Base-by-base conservation (phyloP, 2,888 invertebrate species). In the Crepidodera aurea region DNA sequence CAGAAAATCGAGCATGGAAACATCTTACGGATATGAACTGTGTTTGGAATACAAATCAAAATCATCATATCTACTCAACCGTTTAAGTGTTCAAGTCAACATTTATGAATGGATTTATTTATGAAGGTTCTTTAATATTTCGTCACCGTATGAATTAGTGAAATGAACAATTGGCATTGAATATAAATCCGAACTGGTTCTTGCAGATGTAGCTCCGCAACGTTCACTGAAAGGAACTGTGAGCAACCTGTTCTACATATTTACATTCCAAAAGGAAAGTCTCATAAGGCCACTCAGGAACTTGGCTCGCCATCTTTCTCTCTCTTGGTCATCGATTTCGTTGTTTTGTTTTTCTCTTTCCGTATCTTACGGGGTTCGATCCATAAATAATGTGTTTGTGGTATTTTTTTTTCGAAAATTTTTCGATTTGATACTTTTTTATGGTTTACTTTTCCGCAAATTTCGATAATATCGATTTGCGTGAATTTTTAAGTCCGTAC, bases 171-270 rank as follows among this genome's bases (percentile, higher is more conserved):
- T 66, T 61, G 66, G 62, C 56, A 50, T 60, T 59, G 63, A 65
- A 63, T 60, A 65, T 62, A 63, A 40, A 42, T 48, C 46, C 16
- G 42, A 65, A 69, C 69, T 69, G 68, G 69, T 68, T 69, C 66
- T 62, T 67, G 68, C 64, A 62, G 62, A 67, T 64, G 66, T 55
- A n/a, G 66, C 12, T 15, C 13, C 25, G 25, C 29, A 27, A 44
- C 40, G 29, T 54, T 18, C 13, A 63, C 55, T 58, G 65, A 59
- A 64, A 62, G 54, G 55, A 51, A 64, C 63, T 57, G 39, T 39
- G 59, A 66, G 60, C 64, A 71, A 69, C 70, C 69, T 70, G 69
- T 69, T 70, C 56, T 53, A 65, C 69, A 66, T 65, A 65, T 69
- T 71, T 68, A 64, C 69, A 70, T 70, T 69, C 71, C 68, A 63